Conservation (phyloP, 1,140 invertebrate species). For the Formica selysi region DNA sequence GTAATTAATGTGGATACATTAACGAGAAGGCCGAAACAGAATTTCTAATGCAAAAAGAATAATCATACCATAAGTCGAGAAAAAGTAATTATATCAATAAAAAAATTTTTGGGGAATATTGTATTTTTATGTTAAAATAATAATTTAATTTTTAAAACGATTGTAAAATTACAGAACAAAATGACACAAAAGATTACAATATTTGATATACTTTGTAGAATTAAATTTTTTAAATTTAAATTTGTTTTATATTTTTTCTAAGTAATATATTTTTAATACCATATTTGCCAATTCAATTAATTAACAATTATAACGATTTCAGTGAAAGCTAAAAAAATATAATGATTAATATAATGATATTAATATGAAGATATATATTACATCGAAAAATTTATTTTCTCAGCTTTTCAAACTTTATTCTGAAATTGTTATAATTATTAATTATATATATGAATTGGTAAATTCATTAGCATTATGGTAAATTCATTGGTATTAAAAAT, state of each 20-base stretch:
- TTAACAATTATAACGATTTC: neutral
- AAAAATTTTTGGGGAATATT: neutral
- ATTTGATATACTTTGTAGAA: neutral
- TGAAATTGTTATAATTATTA: neutral
- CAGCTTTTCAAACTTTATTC: neutral
- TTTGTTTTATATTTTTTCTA: neutral
- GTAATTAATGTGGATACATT: conserved; percentile 52
- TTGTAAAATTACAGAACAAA: neutral
- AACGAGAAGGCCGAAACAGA: conserved; percentile 13
- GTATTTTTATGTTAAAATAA: neutral
- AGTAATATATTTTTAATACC: neutral
- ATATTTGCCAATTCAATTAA: conserved; percentile 8
- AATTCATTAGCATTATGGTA: neutral
- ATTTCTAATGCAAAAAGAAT: neutral
- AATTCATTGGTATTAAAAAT: neutral
- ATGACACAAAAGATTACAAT: neutral
- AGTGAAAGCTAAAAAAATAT: neutral
- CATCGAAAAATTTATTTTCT: neutral
- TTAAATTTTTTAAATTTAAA: neutral
- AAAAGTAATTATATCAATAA: conserved; percentile 14
- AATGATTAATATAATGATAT: neutral
- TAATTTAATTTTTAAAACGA: neutral
- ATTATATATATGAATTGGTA: conserved; percentile 9
- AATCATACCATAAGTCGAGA: neutral
- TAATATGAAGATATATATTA: neutral